phyloP scores from a whole-genome alignment of 64 coral and sea anemone genomes.

The Stichodactyla mertensii region DNA sequence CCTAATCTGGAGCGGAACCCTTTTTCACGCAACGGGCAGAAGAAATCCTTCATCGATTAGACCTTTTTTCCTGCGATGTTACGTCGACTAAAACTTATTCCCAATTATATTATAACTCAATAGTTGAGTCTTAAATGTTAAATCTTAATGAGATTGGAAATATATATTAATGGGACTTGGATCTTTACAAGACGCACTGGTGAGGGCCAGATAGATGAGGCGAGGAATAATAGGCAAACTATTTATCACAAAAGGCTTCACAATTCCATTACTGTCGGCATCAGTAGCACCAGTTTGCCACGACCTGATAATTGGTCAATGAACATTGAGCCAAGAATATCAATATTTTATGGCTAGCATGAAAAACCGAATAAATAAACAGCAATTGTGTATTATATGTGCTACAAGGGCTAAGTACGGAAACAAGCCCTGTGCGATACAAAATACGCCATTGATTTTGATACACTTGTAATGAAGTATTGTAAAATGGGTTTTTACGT shows the following conservation, averaged over 20 bases:
- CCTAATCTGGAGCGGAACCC: not conserved
- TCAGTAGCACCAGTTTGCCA: constrained; percentile 22
- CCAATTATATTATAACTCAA: not conserved
- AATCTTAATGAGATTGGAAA: not conserved
- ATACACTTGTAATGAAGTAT: not conserved
- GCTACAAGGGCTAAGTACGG: not conserved
- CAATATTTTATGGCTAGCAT: constrained; percentile 82
- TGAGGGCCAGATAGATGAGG: constrained; percentile 3
- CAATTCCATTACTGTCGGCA: constrained; percentile 38
- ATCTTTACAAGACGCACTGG: not conserved
- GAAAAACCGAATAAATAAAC: constrained; percentile 88
- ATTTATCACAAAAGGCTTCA: constrained; percentile 16
- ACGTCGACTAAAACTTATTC: not conserved
- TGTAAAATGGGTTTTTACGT: not conserved
- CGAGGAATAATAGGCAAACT: not conserved
- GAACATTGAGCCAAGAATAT: constrained; percentile 27
- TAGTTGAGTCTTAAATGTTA: not conserved
- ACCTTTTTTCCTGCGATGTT: not conserved
- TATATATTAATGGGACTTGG: not conserved
- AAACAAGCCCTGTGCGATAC: not conserved
- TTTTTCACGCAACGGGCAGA: not conserved
- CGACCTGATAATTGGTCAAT: constrained; percentile 72
- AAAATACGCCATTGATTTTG: not conserved
- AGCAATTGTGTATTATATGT: constrained; percentile 58
- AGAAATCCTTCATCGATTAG: not conserved